phyloP scores from a whole-genome alignment of 2,888 invertebrate species.

The Stegana nigrithorax region DNA sequence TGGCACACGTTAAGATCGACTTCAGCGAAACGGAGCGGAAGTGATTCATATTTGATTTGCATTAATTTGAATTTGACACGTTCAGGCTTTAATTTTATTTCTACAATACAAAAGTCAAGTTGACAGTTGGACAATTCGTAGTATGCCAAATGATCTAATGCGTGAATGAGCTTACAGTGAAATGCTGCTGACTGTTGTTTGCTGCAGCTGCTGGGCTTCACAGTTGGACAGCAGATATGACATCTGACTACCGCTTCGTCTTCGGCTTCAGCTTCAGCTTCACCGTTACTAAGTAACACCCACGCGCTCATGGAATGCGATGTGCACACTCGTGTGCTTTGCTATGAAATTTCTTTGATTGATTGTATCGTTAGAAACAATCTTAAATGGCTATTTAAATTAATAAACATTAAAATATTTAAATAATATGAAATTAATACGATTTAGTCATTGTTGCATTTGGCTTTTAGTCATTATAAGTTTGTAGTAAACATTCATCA shows the following conservation, averaged over 20 bases:
- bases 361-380: background rate
- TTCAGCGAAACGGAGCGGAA: constrained; percentile 12
- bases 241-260: constrained; percentile 13
- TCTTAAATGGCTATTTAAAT: background rate
- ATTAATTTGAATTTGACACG: constrained; percentile 13
- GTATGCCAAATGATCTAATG: too few relatives aligned
- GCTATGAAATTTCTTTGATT: background rate
- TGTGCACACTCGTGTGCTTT: background rate
- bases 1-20: background rate
- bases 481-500: too few relatives aligned
- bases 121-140: constrained; percentile 6
- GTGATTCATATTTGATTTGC: constrained; percentile 14
- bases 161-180: too few relatives aligned
- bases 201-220: too few relatives aligned
- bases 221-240: too few relatives aligned
- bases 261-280: too few relatives aligned
- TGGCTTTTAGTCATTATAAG: too few relatives aligned
- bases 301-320: too few relatives aligned
- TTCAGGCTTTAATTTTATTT: background rate
- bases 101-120: background rate
- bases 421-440: background rate
- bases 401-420: background rate
- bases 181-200: too few relatives aligned
- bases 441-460: too few relatives aligned
- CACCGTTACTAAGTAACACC: too few relatives aligned